Evolutionary conservation across 1,140 invertebrate species (phyloP), one percentile per base, ranked within the genome.

Genomic region (Papilio glaucus): DNA sequence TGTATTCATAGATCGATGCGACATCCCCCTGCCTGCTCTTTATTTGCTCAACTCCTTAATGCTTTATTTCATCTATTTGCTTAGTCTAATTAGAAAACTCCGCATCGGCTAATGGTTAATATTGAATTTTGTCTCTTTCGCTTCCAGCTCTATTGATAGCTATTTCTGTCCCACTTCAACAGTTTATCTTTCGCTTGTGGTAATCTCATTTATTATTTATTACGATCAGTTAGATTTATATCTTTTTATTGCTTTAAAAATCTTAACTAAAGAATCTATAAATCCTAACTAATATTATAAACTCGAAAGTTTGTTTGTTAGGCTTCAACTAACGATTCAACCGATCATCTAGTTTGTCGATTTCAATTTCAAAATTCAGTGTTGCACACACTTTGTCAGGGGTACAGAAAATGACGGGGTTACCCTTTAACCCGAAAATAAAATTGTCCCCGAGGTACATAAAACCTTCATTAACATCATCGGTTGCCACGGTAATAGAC

Each of bases 11-110:
- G 39, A 77, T 82, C 72, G 38, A 13, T 70, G 74, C 69, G 45
- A 61, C 29, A 74, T 80, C 76, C 83, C 83, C 86, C 88, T 83
- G 85, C 84, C 79, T 82, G 76, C 80, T 75, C 85, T 81, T 74
- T 90, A 84, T 91, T 91, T 91, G 87, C 84, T 79, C 84, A 89
- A 85, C 82, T 90, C 87, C 89, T 92, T 89, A 90, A 90, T 90
- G 87, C 88, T 90, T 92, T 89, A 90, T 90, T 90, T 89, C 87
- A 80, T 87, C 78, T 90, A 89, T 92, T 85, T 92, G 85, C 79
- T 86, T 84, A 86, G 86, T 90, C 88, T 92, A 92, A 92, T 92
- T 92, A 88, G 86, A 92, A 92, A 92, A 92, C 83, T 92, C 85
- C 71, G 79, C 53, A 78, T 73, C 75, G 76, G 80, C 83, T 90